Evolutionary conservation across 2,113 vertebrate species (phyloP).

Genomic region (Brachypteracias leptosomus): DNA sequence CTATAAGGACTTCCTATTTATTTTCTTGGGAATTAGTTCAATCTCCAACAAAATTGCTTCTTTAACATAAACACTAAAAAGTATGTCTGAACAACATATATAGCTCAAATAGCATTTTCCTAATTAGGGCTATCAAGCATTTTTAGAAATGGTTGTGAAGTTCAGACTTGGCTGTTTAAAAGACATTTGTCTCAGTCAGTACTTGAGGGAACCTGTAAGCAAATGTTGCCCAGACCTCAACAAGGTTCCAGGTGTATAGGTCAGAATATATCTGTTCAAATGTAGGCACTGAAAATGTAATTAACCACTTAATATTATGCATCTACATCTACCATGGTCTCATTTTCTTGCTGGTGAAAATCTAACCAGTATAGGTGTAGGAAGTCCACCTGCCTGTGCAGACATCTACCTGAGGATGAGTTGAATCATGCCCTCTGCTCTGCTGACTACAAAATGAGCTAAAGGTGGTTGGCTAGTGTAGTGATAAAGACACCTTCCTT

Average conservation of each 20-base stretch:
- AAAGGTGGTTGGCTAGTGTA: neutral
- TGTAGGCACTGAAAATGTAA: neutral
- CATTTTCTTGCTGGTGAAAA: accelerated
- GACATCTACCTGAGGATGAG: neutral
- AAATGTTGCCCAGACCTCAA: neutral
- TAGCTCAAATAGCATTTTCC: neutral
- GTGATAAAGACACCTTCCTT: neutral
- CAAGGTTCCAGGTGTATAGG: neutral
- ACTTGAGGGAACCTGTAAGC: neutral
- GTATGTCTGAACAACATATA: neutral
- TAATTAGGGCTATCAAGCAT: neutral
- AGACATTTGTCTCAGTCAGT: neutral
- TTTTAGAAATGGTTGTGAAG: neutral
- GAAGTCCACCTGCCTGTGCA: neutral
- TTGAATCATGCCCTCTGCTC: neutral
- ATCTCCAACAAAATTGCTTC: neutral
- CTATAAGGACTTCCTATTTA: neutral
- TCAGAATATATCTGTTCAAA: neutral
- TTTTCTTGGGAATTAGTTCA: neutral
- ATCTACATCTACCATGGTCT: neutral
- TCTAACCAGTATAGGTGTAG: neutral
- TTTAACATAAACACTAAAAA: neutral
- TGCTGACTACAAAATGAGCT: neutral
- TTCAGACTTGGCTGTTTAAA: neutral
- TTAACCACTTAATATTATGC: neutral